Percentiles rank a stretch among this genome's conserved stretches.
Evolutionary conservation across 2,797 vertebrate species (phyloP).

Genomic region (Hapalemur alaotrensis): DNA sequence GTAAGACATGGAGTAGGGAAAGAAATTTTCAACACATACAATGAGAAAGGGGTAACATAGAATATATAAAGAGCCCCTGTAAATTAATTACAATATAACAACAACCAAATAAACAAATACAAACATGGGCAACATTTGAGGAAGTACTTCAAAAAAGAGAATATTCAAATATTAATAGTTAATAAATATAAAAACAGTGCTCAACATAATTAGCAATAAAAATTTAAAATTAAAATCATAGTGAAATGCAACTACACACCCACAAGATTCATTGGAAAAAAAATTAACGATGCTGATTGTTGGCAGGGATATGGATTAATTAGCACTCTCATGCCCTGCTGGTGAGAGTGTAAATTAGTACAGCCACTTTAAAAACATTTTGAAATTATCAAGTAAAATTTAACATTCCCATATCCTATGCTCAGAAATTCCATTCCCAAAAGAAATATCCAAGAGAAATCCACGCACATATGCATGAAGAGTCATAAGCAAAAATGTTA

Average conservation of each 20-base stretch:
- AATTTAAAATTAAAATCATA: not conserved
- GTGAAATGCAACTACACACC: not conserved
- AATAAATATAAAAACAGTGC: not conserved
- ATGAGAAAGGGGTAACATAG: not conserved
- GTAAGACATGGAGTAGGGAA: not conserved
- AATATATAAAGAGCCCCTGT: not conserved
- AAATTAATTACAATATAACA: not conserved
- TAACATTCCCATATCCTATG: not conserved
- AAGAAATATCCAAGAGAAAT: not conserved
- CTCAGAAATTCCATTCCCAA: not conserved
- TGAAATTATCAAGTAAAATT: not conserved
- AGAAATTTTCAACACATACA: not conserved
- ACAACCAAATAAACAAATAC: not conserved
- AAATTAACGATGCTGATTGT: not conserved
- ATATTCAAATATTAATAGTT: not conserved
- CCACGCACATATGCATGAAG: fast-evolving
- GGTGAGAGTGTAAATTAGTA: not conserved
- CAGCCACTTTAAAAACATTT: not conserved
- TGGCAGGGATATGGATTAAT: not conserved
- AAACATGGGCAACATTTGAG: not conserved
- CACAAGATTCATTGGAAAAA: not conserved
- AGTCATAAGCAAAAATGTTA: not conserved
- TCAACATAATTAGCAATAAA: not conserved
- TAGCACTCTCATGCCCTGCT: not conserved
- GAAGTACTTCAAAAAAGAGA: not conserved